A percentile compares a stretch with the other conserved stretches of the same genome.
Evolutionary conservation across 1,140 invertebrate species (phyloP).

Genomic region (Cotesia glomerata): DNA sequence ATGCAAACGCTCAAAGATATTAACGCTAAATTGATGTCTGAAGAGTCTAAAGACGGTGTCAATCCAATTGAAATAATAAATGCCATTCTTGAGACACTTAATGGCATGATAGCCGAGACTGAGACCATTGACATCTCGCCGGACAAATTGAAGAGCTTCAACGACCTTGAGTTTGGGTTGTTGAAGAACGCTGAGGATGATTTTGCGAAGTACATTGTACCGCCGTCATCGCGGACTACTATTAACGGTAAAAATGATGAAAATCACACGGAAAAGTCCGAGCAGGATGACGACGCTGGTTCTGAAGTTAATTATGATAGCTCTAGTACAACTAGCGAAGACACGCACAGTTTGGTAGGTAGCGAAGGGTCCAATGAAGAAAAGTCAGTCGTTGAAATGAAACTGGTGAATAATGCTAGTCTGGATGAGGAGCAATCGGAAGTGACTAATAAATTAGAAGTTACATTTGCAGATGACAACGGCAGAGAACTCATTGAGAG

Average conservation of each 20-base stretch:
- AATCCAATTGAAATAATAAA: constrained; percentile 49
- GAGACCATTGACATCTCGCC: constrained; percentile 21
- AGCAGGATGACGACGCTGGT: constrained; percentile 38
- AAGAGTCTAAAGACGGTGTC: constrained; percentile 39
- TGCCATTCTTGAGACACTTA: constrained; percentile 46
- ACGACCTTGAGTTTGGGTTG: constrained; percentile 31
- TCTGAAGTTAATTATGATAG: constrained; percentile 43
- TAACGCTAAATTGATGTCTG: constrained; percentile 42
- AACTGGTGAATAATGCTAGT: constrained; percentile 25
- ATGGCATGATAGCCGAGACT: constrained; percentile 40
- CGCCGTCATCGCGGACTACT: constrained; percentile 39
- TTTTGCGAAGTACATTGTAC: constrained; percentile 42
- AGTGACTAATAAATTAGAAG: constrained; percentile 35
- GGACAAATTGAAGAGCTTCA: constrained; percentile 12
- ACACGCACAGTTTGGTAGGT: constrained; percentile 18
- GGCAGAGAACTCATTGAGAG: constrained; percentile 32
- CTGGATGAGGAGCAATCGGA: background rate
- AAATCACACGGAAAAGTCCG: constrained; percentile 21
- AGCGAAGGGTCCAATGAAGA: constrained; percentile 29
- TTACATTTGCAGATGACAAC: constrained; percentile 40
- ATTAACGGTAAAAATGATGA: constrained; percentile 45
- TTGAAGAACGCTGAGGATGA: constrained; percentile 24
- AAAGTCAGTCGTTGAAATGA: constrained; percentile 42
- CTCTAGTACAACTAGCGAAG: constrained; percentile 39
- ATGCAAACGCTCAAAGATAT: constrained; percentile 49